Evolutionary conservation across 2,888 invertebrate genomes (phyloP).

Genomic region (Nymphalis c-album): DNA sequence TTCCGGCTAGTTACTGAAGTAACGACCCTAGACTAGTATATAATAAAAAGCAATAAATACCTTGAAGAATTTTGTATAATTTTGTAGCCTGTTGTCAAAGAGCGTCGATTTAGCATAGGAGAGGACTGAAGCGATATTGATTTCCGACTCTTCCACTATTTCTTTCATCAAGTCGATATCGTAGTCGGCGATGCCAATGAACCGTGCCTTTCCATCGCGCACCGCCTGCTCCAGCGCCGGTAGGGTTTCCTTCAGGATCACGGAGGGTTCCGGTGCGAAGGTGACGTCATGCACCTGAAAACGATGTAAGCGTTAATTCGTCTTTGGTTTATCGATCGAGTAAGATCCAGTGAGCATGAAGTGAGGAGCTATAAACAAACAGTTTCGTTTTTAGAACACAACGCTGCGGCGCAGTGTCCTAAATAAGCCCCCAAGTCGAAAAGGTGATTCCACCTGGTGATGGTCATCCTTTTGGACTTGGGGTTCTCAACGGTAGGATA

Average conservation of each 20-base stretch:
- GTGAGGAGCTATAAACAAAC: too few species aligned
- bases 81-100: conserved; percentile 87
- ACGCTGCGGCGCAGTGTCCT: too few species aligned
- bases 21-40: too few species aligned
- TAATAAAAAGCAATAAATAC: conserved; percentile 64
- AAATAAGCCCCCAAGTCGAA: too few species aligned
- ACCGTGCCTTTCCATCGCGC: conserved; percentile 86
- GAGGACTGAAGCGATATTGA: conserved; percentile 86
- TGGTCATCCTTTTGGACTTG: too few species aligned
- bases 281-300: conserved; percentile 95
- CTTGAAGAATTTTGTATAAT: conserved; percentile 88
- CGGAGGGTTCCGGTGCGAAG: conserved; percentile 88
- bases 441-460: too few species aligned
- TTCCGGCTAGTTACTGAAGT: too few species aligned
- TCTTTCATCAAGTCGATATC: conserved; percentile 89
- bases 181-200: conserved; percentile 94
- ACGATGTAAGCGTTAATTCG: not conserved
- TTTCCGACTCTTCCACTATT: conserved; percentile 83
- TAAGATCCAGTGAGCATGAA: too few species aligned
- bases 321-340: too few species aligned
- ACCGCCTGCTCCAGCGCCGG: conserved; percentile 90
- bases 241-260: conserved; percentile 91
- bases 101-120: conserved; percentile 91
- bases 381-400: too few species aligned
- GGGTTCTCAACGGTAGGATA: too few species aligned